Base-by-base conservation (phyloP, 35 echinoderm and acorn worm species). In the Antedon bifida region DNA sequence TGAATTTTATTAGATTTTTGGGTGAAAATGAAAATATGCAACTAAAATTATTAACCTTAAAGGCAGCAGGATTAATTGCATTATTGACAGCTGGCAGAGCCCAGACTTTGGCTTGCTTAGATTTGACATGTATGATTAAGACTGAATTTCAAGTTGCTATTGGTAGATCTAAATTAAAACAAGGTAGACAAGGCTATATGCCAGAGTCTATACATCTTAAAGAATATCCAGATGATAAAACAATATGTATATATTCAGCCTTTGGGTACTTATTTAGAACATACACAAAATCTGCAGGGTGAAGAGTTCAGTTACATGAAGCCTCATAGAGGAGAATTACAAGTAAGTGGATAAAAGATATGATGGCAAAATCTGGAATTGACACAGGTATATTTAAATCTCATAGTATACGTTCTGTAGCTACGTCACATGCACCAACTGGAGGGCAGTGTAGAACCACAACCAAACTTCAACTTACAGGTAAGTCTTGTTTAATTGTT, bases 151-250 rank as follows among this genome's bases (percentile, higher is more conserved):
- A n/a, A n/a, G n/a, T n/a, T n/a, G n/a, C n/a, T n/a, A n/a, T n/a
- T n/a, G n/a, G 39, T 44, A 44, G 39, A 44, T 44, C 82, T 32
- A 32, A 19, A 33, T 5, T 90, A 12, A 90, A 90, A 45, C 88
- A 90, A 30, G 23, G 75, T 42, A 82, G 79, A 35, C 88, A 78
- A 76, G 84, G 84, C 9, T 33, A 31, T 4, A 74, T 30, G 11
- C 45, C 77, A 9, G 26, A 0, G 30, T 12, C n/a, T 35, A 34
- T 77, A 2, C 34, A 85, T 9, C 30, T 86, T 45, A 32, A 31
- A n/a, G 83, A 76, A 19, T 90, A 86, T 80, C 88, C 83, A 79
- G 51, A 46, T 19, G 82, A 86, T 77, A 90, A 28, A 46, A 73
- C 46, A 12, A 23, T 90, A n/a, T 82, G 88, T 82, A 36, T 86